Evolutionary conservation across 2,797 vertebrate genomes (phyloP).

Genomic region (Enteromius trimaculatus): DNA sequence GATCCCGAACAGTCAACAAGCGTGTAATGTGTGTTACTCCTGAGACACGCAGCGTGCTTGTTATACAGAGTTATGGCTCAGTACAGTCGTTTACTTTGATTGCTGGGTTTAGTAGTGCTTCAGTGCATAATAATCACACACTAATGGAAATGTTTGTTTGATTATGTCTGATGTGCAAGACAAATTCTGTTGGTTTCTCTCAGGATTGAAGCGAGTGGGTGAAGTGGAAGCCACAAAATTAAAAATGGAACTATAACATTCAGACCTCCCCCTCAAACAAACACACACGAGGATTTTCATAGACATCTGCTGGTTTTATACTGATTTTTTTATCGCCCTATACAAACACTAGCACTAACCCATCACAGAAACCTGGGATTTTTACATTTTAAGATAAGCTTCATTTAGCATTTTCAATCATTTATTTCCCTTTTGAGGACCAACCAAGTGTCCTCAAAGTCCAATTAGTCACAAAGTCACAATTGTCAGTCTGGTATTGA

Average conservation of each 20-base stretch:
- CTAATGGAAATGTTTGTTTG: slow-evolving; percentile 8
- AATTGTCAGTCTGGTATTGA: too few species aligned
- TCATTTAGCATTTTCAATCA: too few species aligned
- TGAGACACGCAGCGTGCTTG: neutral
- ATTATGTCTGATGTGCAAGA: neutral
- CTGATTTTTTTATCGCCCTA: too few species aligned
- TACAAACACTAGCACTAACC: too few species aligned
- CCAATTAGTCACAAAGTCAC: too few species aligned
- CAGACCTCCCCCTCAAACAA: neutral
- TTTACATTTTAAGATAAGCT: too few species aligned
- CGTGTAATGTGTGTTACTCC: slow-evolving; percentile 1
- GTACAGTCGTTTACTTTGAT: slow-evolving; percentile 54
- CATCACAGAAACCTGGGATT: too few species aligned
- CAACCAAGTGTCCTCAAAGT: too few species aligned
- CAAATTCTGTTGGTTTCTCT: neutral
- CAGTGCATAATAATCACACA: slow-evolving; percentile 20
- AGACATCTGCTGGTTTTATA: too few species aligned
- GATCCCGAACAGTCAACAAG: neutral
- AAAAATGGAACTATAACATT: neutral
- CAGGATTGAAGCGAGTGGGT: neutral
- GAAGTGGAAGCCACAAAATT: neutral
- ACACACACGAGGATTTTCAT: too few species aligned
- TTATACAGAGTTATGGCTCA: neutral
- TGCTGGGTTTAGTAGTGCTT: slow-evolving; percentile 34
- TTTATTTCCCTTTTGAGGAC: too few species aligned